Evolutionary conservation across 2,888 invertebrate species (phyloP).

Genomic region (Chrysomela aeneicollis): DNA sequence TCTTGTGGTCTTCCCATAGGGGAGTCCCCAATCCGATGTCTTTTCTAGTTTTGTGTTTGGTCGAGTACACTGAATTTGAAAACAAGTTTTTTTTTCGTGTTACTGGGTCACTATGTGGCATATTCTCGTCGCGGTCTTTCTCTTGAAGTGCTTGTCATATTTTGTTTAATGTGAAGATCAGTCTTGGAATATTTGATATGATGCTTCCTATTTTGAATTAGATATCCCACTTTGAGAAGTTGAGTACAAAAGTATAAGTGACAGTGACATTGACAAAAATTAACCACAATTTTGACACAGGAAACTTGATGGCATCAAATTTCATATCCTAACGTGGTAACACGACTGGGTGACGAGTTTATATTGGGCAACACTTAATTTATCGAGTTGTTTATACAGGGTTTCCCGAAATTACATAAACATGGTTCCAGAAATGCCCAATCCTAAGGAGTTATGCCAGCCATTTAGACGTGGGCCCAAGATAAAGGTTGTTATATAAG

Average conservation of each 20-base stretch:
- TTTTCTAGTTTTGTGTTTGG: conserved; percentile 29
- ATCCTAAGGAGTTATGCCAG: too few relatives aligned
- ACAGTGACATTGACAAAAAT: conserved; percentile 15
- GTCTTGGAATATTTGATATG: neutral
- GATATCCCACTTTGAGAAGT: neutral
- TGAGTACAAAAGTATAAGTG: neutral
- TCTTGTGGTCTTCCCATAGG: conserved; percentile 3
- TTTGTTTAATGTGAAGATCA: conserved; percentile 1
- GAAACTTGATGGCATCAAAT: too few relatives aligned
- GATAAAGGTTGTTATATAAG: too few relatives aligned
- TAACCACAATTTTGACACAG: conserved; percentile 15
- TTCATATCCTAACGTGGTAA: too few relatives aligned
- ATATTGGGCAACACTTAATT: too few relatives aligned
- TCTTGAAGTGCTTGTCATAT: conserved; percentile 24
- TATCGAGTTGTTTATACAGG: too few relatives aligned
- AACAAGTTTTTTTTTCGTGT: conserved; percentile 24
- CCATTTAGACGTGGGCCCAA: too few relatives aligned
- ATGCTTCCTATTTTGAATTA: neutral
- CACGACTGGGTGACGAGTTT: too few relatives aligned
- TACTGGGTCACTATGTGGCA: conserved; percentile 29
- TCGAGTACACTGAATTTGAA: conserved; percentile 38
- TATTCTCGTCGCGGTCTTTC: conserved; percentile 19
- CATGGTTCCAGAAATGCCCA: too few relatives aligned
- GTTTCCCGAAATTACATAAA: too few relatives aligned
- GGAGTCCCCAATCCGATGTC: conserved; percentile 28